Evolutionary conservation across 2,888 invertebrate genomes (phyloP).

Genomic region (Ectemnius cavifrons): DNA sequence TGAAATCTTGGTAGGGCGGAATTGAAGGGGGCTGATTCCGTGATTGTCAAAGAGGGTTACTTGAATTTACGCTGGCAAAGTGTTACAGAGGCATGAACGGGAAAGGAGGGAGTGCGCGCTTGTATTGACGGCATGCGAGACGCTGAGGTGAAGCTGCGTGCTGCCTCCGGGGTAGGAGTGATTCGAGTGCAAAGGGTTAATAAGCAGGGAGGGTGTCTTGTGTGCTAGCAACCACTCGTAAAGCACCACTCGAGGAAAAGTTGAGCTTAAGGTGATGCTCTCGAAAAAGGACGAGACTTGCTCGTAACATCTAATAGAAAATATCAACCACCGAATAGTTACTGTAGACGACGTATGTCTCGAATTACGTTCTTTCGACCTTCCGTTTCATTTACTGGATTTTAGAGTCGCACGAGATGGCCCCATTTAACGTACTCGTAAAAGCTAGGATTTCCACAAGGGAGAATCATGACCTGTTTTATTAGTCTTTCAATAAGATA

Average conservation of each 20-base stretch:
- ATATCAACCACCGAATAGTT: not conserved
- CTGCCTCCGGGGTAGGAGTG: not conserved
- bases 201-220: not conserved
- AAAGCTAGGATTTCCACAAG: too few species aligned
- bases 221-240: not conserved
- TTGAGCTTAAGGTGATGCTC: not conserved
- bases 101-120: too few species aligned
- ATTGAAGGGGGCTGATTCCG: too few species aligned
- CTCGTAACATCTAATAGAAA: not conserved
- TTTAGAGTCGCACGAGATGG: not conserved
- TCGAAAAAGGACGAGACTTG: not conserved
- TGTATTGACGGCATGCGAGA: too few species aligned
- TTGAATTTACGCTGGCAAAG: too few species aligned
- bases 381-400: not conserved
- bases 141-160: too few species aligned
- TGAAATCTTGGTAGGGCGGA: too few species aligned
- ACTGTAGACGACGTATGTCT: not conserved
- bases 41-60: too few species aligned
- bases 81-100: too few species aligned
- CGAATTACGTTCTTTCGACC: not conserved
- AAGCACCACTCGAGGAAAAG: slow-evolving; percentile 2
- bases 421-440: too few species aligned
- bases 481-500: too few species aligned
- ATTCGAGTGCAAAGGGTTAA: slow-evolving; percentile 6
- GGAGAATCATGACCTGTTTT: too few species aligned